phyloP scores from a whole-genome alignment of 1,140 invertebrate species.

The Heliconius hewitsoni region DNA sequence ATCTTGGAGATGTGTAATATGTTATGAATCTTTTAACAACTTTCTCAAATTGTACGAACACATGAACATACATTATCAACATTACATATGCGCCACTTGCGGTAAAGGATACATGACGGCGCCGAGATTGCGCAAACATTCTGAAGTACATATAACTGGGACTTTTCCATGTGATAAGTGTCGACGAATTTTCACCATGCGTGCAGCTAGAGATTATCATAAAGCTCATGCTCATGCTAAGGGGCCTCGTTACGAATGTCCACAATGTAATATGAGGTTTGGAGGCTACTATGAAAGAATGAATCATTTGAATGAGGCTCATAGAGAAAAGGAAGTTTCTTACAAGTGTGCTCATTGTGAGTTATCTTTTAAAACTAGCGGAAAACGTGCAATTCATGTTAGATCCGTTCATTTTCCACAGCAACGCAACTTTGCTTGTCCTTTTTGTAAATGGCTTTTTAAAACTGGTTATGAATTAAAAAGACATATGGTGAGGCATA shows the following conservation, averaged over 20 bases:
- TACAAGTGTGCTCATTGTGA: constrained; percentile 69
- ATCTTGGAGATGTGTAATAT: constrained; percentile 67
- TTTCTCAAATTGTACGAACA: constrained; percentile 76
- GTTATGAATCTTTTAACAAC: constrained; percentile 65
- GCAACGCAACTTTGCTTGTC: constrained; percentile 56
- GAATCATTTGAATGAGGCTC: constrained; percentile 68
- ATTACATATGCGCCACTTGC: constrained; percentile 78
- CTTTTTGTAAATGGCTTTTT: constrained; percentile 65
- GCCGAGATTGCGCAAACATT: constrained; percentile 68
- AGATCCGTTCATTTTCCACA: constrained; percentile 60
- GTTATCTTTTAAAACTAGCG: constrained; percentile 67
- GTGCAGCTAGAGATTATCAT: constrained; percentile 66
- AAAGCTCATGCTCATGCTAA: constrained; percentile 66
- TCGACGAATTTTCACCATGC: constrained; percentile 59
- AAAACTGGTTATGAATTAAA: constrained; percentile 68
- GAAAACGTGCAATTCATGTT: constrained; percentile 64
- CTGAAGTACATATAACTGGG: constrained; percentile 66
- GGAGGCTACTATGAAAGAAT: constrained; percentile 67
- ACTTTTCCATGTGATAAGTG: constrained; percentile 71
- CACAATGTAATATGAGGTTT: constrained; percentile 67
- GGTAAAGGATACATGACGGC: constrained; percentile 77
- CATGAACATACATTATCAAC: constrained; percentile 76
- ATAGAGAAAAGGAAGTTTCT: constrained; percentile 62
- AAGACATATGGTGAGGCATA: constrained; percentile 68
- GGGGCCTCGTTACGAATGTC: constrained; percentile 68